Base-by-base conservation (phyloP, 2,113 vertebrate genomes). In the Rousettus leschenaultii region DNA sequence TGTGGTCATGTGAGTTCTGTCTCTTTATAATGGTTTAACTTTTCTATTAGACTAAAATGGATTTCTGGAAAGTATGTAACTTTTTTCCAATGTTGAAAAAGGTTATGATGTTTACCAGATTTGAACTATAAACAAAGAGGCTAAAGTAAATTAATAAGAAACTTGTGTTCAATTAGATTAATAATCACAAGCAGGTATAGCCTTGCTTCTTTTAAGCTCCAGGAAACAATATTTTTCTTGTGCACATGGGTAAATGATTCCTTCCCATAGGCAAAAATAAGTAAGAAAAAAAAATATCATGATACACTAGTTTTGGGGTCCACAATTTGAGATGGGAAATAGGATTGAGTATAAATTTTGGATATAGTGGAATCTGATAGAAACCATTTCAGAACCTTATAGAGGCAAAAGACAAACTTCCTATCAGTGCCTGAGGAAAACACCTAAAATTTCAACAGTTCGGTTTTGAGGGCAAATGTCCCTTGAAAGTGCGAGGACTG, bases 141-240 rank as follows among this genome's bases (percentile, higher is more conserved):
- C 10, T 57, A 83, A 68, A 53, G 14, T 5, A 80, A 68, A 65
- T 24, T 5, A 91, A 71, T 65, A 59, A 86, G 38, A 71, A 89
- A 51, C 16, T n/a, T 63, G 5, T 86, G 40, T 75, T 95, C 43
- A 55, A 43, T 82, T 70, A 92, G 40, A 78, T 89, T 84, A 82
- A 82, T 77, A 61, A 85, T 4, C 6, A 30, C 0, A 43, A 77
- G 65, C 51, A 66, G 38, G n/a, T 35, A 40, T 18, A 80, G 15
- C 48, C 90, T 93, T 95, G 93, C 28, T 91, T 94, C 12, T 93
- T 26, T 86, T 68, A 73, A 61, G 35, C 75, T 75, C 65, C 22
- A 59, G 68, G 28, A 89, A 91, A 88, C 33, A 82, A 5, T 74
- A 91, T 95, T 91, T 97, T n/a, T 91, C n/a, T 16, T 91, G 43